Base-by-base conservation (phyloP, 2,888 invertebrate genomes). In the Quadroppia sp. region DNA sequence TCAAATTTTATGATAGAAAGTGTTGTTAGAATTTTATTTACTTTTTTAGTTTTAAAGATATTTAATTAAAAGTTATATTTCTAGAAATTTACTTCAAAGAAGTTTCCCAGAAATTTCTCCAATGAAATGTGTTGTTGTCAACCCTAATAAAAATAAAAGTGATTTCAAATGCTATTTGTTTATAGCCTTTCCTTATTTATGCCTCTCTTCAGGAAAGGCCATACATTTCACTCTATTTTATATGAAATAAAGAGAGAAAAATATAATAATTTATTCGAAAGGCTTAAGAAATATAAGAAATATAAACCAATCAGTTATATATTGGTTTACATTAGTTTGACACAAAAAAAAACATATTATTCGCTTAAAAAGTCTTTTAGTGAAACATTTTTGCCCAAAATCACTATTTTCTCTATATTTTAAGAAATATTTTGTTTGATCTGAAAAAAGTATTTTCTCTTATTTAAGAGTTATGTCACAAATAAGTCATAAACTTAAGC, bases 271-370 rank as follows among this genome's bases (percentile, higher is more conserved):
- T 50, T 50, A 50, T 50, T 50, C 50, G 3, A 45, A 36, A 20
- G 50, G 50, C 23, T 50, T 50, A 50, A 50, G 45, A 45, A 45
- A 53, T 23, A 15, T 13, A 28, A 30, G 28, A 56, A 56, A 56
- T n/a, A 17, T 11, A 56, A 23, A 4, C 56, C 59, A 59, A 59
- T 59, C 59, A 59, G 28, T 30, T 28, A 59, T 59, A 15, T 4
- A 30, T 28, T 23, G 59, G 28, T 9, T 59, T 30, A 32, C 59
- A 32, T 59, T 59, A 59, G 28, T 59, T 59, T 59, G 59, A 59
- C 59, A 59, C 30, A 56, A 32, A 32, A 56, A 32, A 32, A 59
- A 32, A 59, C 30, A 32, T 30, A 30, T 59, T 28, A 32, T 30
- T 30, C 13, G 59, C 15, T 30, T 30, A 17, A 59, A 59, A 59